phyloP scores from a whole-genome alignment of 1,140 invertebrate species.

The Helicoverpa armigera region DNA sequence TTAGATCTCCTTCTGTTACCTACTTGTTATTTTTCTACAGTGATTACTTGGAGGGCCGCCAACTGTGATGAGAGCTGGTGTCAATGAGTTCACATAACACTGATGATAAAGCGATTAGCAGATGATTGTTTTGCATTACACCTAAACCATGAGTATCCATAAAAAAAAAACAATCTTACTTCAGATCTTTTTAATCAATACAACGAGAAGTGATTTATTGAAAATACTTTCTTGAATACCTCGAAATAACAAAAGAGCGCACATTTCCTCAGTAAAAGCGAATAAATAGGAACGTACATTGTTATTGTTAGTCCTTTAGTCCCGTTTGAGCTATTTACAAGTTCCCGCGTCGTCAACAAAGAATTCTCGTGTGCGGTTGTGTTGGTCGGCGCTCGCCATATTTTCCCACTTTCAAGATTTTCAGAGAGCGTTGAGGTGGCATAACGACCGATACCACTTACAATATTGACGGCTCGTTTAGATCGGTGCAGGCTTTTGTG shows the following conservation, averaged over 20 bases:
- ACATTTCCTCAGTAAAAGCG: not conserved
- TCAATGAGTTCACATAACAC: too few relatives aligned
- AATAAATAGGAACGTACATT: not conserved
- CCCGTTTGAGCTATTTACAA: conserved; percentile 32
- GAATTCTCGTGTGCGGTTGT: conserved; percentile 22
- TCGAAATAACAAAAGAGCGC: not conserved
- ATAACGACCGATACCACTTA: conserved; percentile 29
- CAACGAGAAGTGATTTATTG: not conserved
- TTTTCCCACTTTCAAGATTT: conserved; percentile 38
- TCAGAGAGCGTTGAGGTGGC: conserved; percentile 30
- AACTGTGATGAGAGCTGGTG: too few relatives aligned
- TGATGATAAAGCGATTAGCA: too few relatives aligned
- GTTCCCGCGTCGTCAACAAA: conserved; percentile 16
- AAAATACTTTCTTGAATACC: conserved; percentile 1
- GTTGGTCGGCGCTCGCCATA: not conserved
- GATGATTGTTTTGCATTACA: too few relatives aligned
- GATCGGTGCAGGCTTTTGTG: not conserved
- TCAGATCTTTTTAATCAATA: too few relatives aligned
- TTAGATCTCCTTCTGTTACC: too few relatives aligned
- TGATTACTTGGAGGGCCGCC: too few relatives aligned
- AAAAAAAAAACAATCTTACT: not conserved
- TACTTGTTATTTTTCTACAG: too few relatives aligned
- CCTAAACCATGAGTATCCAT: not conserved
- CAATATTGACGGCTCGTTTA: not conserved
- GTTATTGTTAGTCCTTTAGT: not conserved